A percentile compares a stretch with the other conserved stretches of the same genome.
These are phyloP conservation scores for Myotis myotis DNA, from an alignment of 2,797 vertebrate species.

Conservation along the genomic window DNA sequence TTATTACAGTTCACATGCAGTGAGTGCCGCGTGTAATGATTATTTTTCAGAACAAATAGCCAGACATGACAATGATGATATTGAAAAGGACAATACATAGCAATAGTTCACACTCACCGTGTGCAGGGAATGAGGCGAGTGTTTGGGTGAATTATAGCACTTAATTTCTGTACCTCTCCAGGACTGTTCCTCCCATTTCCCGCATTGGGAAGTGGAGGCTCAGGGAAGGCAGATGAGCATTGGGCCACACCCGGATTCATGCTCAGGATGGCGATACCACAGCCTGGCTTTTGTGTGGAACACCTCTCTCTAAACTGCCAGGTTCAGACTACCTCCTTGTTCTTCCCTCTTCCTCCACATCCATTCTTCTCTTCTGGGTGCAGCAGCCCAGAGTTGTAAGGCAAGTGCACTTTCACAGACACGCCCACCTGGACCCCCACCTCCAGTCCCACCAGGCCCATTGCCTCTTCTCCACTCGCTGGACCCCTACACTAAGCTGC, in stretches of 20 bases:
- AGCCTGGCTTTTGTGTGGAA: background rate
- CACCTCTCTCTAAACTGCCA: background rate
- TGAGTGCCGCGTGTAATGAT: background rate
- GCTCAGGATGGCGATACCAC: fast-evolving
- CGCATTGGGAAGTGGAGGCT: background rate
- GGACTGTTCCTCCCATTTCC: background rate
- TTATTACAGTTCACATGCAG: background rate
- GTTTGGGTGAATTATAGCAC: fast-evolving
- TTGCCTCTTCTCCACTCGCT: fast-evolving
- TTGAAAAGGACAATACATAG: background rate
- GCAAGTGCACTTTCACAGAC: fast-evolving
- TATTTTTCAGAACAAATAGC: background rate
- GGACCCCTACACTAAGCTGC: background rate
- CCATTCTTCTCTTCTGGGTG: background rate
- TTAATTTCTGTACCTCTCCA: fast-evolving
- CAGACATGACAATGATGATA: background rate
- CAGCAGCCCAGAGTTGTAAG: background rate
- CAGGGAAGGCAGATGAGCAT: background rate
- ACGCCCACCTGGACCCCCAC: fast-evolving
- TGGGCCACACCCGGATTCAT: background rate
- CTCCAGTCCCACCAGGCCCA: fast-evolving
- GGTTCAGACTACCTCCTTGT: background rate
- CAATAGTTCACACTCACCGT: fast-evolving
- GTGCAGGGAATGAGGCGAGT: fast-evolving
- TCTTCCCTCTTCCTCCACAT: background rate